A percentile compares a stretch with the other conserved stretches of the same genome.
Evolutionary conservation across 2,888 invertebrate genomes (phyloP).

Genomic region (Agrenia bidenticulata): DNA sequence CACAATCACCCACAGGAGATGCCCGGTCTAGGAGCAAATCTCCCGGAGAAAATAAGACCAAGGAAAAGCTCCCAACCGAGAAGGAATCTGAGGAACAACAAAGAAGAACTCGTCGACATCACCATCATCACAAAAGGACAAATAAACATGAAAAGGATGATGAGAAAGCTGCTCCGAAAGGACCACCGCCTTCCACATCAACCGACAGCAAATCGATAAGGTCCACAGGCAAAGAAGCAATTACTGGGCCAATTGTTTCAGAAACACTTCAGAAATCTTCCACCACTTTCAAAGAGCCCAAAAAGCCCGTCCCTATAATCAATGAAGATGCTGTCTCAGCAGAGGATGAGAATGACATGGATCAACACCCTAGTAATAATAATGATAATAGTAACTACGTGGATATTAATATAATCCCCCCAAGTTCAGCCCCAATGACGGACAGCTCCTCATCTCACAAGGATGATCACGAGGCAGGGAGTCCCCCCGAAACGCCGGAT

Average conservation of each 20-base stretch:
- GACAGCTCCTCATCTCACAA: constrained; percentile 33
- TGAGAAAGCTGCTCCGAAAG: too few relatives aligned
- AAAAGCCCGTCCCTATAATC: too few relatives aligned
- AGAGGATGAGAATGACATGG: not conserved
- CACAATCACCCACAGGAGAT: constrained; percentile 8
- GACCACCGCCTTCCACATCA: too few relatives aligned
- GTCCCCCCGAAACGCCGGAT: constrained; percentile 26
- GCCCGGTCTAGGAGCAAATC: constrained; percentile 9
- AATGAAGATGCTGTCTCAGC: too few relatives aligned
- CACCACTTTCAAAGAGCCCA: too few relatives aligned
- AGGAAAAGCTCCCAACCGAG: not conserved
- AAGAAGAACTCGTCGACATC: not conserved
- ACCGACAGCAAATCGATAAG: too few relatives aligned
- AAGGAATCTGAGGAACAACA: not conserved
- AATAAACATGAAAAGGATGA: too few relatives aligned
- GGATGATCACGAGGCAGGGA: constrained; percentile 25
- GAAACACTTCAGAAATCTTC: too few relatives aligned
- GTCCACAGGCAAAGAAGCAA: too few relatives aligned
- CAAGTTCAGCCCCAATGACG: constrained; percentile 39
- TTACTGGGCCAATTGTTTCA: too few relatives aligned
- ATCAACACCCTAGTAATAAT: not conserved
- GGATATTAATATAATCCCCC: constrained; percentile 43
- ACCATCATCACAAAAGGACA: not conserved
- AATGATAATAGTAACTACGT: constrained; percentile 14
- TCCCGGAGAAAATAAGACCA: constrained; percentile 20